These are phyloP conservation scores for Sitophilus oryzae DNA, from an alignment of 1,140 invertebrate species.

Conservation along the genomic window DNA sequence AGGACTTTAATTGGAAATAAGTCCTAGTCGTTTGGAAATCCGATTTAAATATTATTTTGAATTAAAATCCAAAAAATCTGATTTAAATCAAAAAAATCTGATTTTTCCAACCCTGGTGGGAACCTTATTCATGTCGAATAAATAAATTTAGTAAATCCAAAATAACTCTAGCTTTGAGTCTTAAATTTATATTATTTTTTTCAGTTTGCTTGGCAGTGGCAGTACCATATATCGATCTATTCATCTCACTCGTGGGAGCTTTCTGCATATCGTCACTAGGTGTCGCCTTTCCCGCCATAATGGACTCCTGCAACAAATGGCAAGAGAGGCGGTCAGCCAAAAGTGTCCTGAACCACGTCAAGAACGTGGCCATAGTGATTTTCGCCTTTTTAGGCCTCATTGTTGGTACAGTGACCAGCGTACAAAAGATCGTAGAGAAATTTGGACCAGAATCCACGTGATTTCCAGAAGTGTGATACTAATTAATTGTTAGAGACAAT, in stretches of 20 bases:
- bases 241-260: conserved; percentile 88
- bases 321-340: conserved; percentile 47
- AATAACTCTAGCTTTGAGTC: not conserved
- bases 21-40: no score
- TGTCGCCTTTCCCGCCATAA: conserved; percentile 81
- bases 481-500: no score
- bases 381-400: conserved; percentile 62
- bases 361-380: conserved; percentile 64
- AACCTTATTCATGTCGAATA: not conserved
- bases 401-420: conserved; percentile 67
- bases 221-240: conserved; percentile 76
- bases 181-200: conserved; percentile 19
- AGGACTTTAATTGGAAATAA: no score
- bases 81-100: no score
- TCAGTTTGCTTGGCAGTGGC: conserved; percentile 70
- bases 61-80: no score
- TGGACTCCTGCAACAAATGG: conserved; percentile 59
- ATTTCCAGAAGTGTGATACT: conserved; percentile 1
- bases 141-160: not conserved
- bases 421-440: conserved; percentile 50
- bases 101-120: no score
- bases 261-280: conserved; percentile 78
- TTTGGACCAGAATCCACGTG: conserved; percentile 10
- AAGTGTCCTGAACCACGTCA: conserved; percentile 48
- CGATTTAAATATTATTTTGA: no score